Percentiles rank a stretch among this genome's conserved stretches.
phyloP scores from a whole-genome alignment of 1,140 invertebrate genomes.

The Drepana arcuata region DNA sequence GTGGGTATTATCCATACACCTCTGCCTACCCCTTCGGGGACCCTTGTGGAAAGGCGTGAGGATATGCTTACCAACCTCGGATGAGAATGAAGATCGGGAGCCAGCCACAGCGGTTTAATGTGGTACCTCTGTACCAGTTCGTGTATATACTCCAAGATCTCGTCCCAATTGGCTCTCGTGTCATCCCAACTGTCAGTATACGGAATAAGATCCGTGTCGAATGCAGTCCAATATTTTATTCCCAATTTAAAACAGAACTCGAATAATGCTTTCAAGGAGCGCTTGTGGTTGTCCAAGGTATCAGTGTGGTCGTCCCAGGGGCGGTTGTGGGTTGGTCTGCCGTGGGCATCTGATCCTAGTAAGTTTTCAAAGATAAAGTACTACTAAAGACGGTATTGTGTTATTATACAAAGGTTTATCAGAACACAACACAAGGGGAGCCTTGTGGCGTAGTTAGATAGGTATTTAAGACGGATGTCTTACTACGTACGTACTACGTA shows the following conservation, averaged over 20 bases:
- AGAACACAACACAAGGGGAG: no score
- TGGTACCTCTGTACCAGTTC: slow-evolving; percentile 73
- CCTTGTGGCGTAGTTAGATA: no score
- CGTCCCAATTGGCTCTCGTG: slow-evolving; percentile 72
- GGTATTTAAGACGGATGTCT: no score
- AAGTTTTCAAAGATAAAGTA: no score
- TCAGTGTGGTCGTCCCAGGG: slow-evolving; percentile 75
- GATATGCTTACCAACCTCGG: slow-evolving; percentile 73
- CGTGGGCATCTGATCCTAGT: slow-evolving; percentile 70
- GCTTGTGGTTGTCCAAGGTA: slow-evolving; percentile 74
- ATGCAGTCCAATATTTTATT: slow-evolving; percentile 77
- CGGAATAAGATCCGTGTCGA: slow-evolving; percentile 73
- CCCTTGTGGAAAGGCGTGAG: no score
- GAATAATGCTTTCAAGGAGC: slow-evolving; percentile 75
- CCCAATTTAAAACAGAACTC: slow-evolving; percentile 77
- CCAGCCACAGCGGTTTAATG: slow-evolving; percentile 76
- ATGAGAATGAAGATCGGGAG: slow-evolving; percentile 75
- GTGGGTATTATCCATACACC: no score
- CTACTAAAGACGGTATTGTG: no score
- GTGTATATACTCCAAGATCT: slow-evolving; percentile 72
- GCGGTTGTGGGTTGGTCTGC: slow-evolving; percentile 53
- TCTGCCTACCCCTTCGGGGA: no score
- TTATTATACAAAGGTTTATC: no score
- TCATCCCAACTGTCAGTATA: slow-evolving; percentile 69
- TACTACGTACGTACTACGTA: no score